Conservation (phyloP, 2,797 vertebrate species). For the Pipistrellus pipistrellus region DNA sequence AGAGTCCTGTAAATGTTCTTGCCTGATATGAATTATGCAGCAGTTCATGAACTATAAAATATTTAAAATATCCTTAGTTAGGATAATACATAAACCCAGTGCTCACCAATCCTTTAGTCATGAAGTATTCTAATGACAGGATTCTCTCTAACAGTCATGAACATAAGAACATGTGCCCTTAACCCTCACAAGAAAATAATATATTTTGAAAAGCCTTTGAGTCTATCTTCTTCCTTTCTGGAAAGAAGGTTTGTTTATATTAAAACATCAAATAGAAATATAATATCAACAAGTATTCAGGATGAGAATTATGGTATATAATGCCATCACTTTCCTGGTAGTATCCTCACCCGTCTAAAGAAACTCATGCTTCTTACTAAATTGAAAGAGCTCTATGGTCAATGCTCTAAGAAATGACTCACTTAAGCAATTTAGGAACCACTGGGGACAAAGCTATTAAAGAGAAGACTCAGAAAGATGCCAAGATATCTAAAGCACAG, state of each 20-base stretch:
- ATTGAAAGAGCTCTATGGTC: background rate
- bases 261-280: background rate
- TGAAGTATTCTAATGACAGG: background rate
- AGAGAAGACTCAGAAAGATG: background rate
- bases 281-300: background rate
- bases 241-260: background rate
- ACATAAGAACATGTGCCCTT: background rate
- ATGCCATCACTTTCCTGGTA: background rate
- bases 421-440: background rate
- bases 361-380: background rate
- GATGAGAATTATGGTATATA: background rate
- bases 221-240: background rate
- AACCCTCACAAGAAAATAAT: background rate
- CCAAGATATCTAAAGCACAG: background rate
- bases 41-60: background rate
- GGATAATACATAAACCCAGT: background rate
- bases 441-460: background rate
- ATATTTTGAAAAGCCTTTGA: background rate
- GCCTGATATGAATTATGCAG: background rate
- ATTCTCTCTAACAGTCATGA: background rate
- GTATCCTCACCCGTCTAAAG: background rate
- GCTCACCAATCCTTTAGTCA: background rate
- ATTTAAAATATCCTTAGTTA: background rate
- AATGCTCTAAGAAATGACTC: background rate
- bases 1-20: background rate